Base-by-base conservation (phyloP, 2,888 invertebrate genomes). In the Tetanocera ferruginea region DNA sequence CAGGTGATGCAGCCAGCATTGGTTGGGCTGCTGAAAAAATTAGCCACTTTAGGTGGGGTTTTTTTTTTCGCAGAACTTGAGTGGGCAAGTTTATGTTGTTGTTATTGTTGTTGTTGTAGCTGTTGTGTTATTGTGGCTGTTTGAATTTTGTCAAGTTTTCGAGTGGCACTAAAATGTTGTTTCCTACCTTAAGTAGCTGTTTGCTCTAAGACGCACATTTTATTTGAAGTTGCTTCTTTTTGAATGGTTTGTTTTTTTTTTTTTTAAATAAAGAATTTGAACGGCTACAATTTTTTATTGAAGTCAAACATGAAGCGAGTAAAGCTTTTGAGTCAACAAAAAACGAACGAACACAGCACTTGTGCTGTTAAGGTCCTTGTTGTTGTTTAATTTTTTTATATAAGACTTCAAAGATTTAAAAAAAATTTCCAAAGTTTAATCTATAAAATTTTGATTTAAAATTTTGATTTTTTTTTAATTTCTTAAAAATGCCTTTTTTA, bases 11-110 rank as follows among this genome's bases (percentile, higher is more conserved):
- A 14, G 60, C 52, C 4, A 23, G n/a, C 23, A 31, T 1, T 28
- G 64, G 64, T 17, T n/a, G 31, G 34, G 19, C 19, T 14, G 64
- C 31, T 23, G 34, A 19, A 19, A 60, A 73, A 73, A 34, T 72
- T 73, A 73, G 72, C 72, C 72, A 60, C 60, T 57, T 57, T 37
- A 31, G 69, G 52, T 28, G 11, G 23, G 23, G 25, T 52, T 51
- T 70, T 34, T 51, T 49, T 14, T 73, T 11, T 25, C 52, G 34
- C 23, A 19, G 9, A 28, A 55, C 23, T 52, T 23, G 67, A 23
- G 49, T 8, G 43, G 19, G 25, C 34, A 25, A 70, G 71, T 55
- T 71, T n/a, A 55, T 37, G 19, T 19, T 34, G n/a, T 71, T 70
- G 28, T 49, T 25, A 49, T 25, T 17, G 14, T 49, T 66, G 34